These are phyloP conservation scores for Naso thynnoides DNA, from an alignment of 2,797 vertebrate species.

Conservation along the genomic window DNA sequence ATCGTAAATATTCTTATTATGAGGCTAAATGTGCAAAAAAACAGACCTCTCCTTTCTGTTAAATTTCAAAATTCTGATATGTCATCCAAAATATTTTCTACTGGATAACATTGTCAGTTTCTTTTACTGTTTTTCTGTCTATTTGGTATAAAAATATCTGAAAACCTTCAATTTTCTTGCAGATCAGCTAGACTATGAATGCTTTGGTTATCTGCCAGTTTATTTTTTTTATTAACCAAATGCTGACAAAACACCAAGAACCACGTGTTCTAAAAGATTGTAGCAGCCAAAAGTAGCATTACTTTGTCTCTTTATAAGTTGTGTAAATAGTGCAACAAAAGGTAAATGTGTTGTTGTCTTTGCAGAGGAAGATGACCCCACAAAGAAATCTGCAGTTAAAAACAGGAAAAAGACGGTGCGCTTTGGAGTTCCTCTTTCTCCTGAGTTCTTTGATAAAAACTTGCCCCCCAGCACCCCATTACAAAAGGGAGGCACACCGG, in stretches of 20 bases:
- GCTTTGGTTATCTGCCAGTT: neutral
- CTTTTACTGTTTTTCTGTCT: neutral
- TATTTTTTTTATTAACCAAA: neutral
- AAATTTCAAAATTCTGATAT: too few species aligned
- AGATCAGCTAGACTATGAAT: neutral
- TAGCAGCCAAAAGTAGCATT: neutral
- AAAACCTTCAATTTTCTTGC: neutral
- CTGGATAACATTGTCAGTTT: neutral
- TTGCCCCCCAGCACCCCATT: conserved; percentile 86
- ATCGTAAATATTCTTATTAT: too few species aligned
- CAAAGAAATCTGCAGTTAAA: conserved; percentile 4
- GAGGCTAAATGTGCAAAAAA: too few species aligned
- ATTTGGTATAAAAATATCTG: neutral
- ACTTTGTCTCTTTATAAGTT: neutral
- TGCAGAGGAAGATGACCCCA: conserved; percentile 51
- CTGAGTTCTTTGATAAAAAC: conserved; percentile 84
- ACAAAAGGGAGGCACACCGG: conserved; percentile 81
- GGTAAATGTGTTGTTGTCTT: neutral
- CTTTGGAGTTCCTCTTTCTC: conserved; percentile 82
- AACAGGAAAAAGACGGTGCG: conserved; percentile 80
- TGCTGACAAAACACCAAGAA: neutral
- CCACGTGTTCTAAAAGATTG: neutral
- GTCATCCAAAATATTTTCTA: neutral
- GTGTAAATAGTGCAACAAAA: neutral
- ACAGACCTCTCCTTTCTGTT: too few species aligned